Base-by-base conservation (phyloP, 1,140 invertebrate genomes). In the Ruditapes philippinarum region DNA sequence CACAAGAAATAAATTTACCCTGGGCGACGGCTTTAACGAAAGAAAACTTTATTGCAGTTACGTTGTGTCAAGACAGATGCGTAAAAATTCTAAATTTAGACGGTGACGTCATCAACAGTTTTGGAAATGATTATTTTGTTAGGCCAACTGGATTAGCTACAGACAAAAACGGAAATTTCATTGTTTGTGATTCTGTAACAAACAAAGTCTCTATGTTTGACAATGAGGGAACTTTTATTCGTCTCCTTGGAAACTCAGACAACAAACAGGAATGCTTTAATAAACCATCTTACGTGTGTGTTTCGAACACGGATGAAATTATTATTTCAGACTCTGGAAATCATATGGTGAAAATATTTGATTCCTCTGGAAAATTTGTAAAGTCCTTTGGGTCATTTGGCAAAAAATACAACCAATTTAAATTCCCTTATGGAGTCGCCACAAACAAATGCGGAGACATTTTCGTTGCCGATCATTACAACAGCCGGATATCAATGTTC, bases 371-470 rank as follows among this genome's bases (percentile, higher is more conserved):
- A 49, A 79, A 89, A 2, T 92, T 92, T 70, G 31, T 97, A 68
- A 90, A 86, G 19, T 96, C 97, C 0, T 98, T 98, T 92, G 98
- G 97, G 3, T 96, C 96, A 57, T 97, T 98, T 91, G 98, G 98
- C 0, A 97, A 97, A 79, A 96, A 96, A 5, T 96, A 97, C 88
- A 97, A 98, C 0, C 97, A 98, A 93, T 96, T 98, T 7, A 98
- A 98, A 90, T 97, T 98, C 60, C 98, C 98, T 0, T 99, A 98
- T 98, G 98, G 98, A 0, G 96, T 99, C 4, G 98, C 98, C 88
- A 97, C 98, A 40, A 98, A 98, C 94, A 96, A 96, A 62, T 96
- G 97, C 73, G 98, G 98, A 0, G 97, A 98, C 90, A 97, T 99
- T 22, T 96, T 98, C 17, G 97, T 99, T 0, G 98, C 98, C 0